Evolutionary conservation across 2,113 vertebrate species (phyloP), one percentile per base, ranked within the genome.

Genomic region (Jaculus jaculus): DNA sequence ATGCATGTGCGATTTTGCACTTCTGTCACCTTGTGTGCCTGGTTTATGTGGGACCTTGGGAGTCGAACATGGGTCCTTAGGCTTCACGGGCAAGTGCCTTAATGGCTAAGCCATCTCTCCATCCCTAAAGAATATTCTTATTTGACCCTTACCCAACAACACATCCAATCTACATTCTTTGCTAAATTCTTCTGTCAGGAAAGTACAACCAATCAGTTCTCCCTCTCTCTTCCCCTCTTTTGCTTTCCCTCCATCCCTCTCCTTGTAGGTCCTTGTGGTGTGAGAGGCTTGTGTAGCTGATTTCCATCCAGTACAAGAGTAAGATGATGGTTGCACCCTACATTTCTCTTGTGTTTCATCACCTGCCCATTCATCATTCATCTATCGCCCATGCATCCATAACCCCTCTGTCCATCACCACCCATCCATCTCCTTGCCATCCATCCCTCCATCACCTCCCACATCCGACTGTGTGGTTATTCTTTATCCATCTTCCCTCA

Each of bases 371-470:
- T 79, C 54, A 54, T 54, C 54, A 54, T 54, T 16, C 54, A 54
- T 54, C 54, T 54, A 12, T 16, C 54, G 13, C 54, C 54, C 54
- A 47, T 47, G 42, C 6, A 54, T 54, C 54, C 15, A 16, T 16
- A 12, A 54, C 11, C 54, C 11, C n/a, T 81, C 79, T 69, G 28
- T n/a, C 87, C 11, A 51, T 37, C 60, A 23, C 34, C 75, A 47
- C 8, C 68, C 75, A 61, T 66, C 26, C 17, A 68, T 32, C 51
- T 12, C 11, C n/a, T 26, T 28, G 18, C 72, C 24, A 74, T 24
- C 32, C n/a, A 23, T 15, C 32, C 32, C 23, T 34, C 63, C 60
- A n/a, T 0, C 0, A 42, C 74, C 61, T 60, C 20, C 0, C 5
- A 0, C 37, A 6, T 23, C 60, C 17, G 65, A 39, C n/a, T 28